Percentiles rank a stretch among this genome's conserved stretches.
phyloP scores from a whole-genome alignment of 2,113 vertebrate species.

The Orcinus orca region DNA sequence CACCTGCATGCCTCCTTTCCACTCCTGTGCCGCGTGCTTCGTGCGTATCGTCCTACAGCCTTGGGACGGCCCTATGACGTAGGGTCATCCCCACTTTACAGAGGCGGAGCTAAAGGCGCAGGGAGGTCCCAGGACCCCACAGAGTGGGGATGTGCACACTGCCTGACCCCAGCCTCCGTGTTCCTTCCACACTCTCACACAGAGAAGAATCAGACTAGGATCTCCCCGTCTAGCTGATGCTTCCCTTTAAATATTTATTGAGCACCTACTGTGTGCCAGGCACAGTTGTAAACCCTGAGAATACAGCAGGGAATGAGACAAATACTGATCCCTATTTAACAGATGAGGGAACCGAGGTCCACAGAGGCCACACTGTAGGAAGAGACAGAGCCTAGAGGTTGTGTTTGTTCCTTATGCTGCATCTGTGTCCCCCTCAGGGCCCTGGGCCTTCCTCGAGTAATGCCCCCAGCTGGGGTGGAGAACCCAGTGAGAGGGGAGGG shows the following conservation, averaged over 20 bases:
- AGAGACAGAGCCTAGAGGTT: neutral
- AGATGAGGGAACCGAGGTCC: neutral
- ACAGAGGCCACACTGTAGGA: neutral
- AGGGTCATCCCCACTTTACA: neutral
- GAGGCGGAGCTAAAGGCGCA: neutral
- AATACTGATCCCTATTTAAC: neutral
- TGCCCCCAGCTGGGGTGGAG: neutral
- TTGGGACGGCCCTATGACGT: neutral
- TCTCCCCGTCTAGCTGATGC: neutral
- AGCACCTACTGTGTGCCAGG: neutral
- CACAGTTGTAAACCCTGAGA: neutral
- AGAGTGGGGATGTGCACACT: neutral
- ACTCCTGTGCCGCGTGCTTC: neutral
- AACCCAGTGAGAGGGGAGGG: neutral
- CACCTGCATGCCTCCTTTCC: neutral
- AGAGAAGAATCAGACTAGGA: neutral
- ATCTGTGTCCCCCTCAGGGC: neutral
- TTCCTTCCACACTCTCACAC: neutral
- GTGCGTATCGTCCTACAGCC: rapidly evolving
- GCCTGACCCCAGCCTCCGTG: neutral
- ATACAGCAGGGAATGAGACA: neutral
- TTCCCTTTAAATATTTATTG: neutral
- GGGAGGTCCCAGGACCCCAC: neutral
- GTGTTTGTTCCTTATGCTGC: neutral
- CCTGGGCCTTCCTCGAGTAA: neutral